A percentile compares a stretch with the other conserved stretches of the same genome.
Conservation (phyloP, 2,888 invertebrate genomes). For the Ophraella communa region DNA sequence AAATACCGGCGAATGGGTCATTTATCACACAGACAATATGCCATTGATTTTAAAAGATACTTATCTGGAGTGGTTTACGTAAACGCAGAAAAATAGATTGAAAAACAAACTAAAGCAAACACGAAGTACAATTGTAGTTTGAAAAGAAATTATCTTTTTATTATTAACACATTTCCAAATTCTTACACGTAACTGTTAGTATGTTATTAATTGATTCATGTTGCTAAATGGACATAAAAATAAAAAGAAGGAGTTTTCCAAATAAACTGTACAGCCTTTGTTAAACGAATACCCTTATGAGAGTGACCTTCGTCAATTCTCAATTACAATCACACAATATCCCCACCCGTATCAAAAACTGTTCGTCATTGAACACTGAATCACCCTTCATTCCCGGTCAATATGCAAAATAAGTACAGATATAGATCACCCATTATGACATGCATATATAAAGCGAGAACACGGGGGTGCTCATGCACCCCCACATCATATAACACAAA, state of each 20-base stretch:
- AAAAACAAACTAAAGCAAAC: neutral
- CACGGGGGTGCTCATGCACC: slow-evolving; percentile 23
- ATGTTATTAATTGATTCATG: too few species aligned
- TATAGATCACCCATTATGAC: slow-evolving; percentile 38
- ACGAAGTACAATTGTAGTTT: neutral
- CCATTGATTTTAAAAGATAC: slow-evolving; percentile 5
- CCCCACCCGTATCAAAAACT: slow-evolving; percentile 23
- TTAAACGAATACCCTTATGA: too few species aligned
- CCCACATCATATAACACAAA: slow-evolving; percentile 26
- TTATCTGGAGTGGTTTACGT: slow-evolving; percentile 7
- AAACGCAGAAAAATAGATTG: neutral
- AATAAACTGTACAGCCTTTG: too few species aligned
- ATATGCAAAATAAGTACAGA: slow-evolving; percentile 45
- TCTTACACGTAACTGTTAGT: too few species aligned
- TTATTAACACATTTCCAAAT: too few species aligned
- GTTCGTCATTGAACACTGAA: slow-evolving; percentile 33
- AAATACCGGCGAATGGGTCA: slow-evolving; percentile 15
- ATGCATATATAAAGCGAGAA: slow-evolving; percentile 22
- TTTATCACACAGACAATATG: slow-evolving; percentile 20
- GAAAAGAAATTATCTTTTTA: too few species aligned
- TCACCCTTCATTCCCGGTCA: slow-evolving; percentile 38
- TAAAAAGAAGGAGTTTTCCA: too few species aligned
- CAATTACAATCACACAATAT: slow-evolving; percentile 4
- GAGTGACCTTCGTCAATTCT: neutral
- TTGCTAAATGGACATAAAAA: too few species aligned